Evolutionary conservation across 2,797 vertebrate species (phyloP).

Genomic region (Peromyscus nudipes): DNA sequence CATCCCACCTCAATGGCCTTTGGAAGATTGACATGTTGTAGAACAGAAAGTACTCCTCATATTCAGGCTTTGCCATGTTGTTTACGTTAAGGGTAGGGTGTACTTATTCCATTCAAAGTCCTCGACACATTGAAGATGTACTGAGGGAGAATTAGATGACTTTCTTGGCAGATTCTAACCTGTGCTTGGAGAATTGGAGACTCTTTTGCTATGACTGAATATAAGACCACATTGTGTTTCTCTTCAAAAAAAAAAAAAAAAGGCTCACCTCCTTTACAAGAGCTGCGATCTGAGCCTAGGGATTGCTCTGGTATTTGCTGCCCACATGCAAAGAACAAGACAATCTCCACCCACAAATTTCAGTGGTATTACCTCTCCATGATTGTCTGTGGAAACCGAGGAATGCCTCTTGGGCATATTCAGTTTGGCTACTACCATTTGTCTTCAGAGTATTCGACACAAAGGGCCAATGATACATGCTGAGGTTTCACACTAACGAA

Average conservation of each 20-base stretch:
- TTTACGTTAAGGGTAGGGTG: not conserved
- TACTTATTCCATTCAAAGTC: not conserved
- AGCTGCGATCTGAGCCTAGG: not conserved
- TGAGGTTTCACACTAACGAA: constrained; percentile 52
- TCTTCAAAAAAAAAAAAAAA: not conserved
- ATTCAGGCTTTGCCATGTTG: not conserved
- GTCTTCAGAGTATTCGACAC: not conserved
- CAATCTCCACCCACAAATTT: not conserved
- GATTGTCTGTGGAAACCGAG: not conserved
- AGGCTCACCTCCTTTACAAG: not conserved
- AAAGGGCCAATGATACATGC: not conserved
- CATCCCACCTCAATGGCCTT: accelerated
- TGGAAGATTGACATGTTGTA: accelerated
- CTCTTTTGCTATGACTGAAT: not conserved
- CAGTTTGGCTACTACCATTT: not conserved
- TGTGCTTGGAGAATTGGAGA: not conserved
- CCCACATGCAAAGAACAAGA: not conserved
- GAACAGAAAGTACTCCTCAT: not conserved
- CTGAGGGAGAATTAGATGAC: not conserved
- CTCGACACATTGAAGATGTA: not conserved
- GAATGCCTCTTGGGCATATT: not conserved
- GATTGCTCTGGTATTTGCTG: not conserved
- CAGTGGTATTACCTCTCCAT: accelerated
- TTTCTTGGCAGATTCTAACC: constrained; percentile 6
- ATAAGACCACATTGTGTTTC: not conserved